Evolutionary conservation across 2,113 vertebrate species (phyloP).

Genomic region (Genyomyrus donnyi): DNA sequence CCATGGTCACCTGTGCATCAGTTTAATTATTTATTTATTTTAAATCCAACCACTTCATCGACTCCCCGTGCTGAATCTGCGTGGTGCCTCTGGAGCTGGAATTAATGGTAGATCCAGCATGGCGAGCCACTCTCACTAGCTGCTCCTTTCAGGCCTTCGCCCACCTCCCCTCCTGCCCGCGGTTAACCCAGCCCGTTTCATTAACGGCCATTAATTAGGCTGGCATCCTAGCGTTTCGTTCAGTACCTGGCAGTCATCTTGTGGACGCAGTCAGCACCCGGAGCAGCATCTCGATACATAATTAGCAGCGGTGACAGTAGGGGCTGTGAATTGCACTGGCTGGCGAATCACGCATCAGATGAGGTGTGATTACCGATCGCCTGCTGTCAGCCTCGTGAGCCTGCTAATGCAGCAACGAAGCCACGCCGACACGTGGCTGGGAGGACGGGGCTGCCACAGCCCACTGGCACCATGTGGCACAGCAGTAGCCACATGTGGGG

Average conservation of each 20-base stretch:
- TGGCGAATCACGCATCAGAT: neutral
- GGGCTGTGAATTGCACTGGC: slow-evolving; percentile 1
- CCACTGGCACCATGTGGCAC: neutral
- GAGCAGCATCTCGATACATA: slow-evolving; percentile 3
- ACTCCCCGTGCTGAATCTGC: neutral
- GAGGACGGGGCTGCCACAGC: neutral
- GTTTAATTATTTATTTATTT: neutral
- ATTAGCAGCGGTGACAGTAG: slow-evolving; percentile 1
- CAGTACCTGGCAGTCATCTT: neutral
- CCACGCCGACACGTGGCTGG: neutral
- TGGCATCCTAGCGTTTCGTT: neutral
- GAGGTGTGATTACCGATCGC: neutral
- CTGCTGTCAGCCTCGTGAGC: neutral
- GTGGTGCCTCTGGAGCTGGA: neutral
- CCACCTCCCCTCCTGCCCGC: neutral
- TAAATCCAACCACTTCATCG: neutral
- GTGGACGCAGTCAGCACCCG: neutral
- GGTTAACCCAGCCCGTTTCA: neutral
- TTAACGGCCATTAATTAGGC: neutral
- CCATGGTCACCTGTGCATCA: neutral
- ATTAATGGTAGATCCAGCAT: neutral
- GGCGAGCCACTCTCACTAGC: neutral
- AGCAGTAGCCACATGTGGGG: neutral
- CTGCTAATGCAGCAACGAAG: neutral
- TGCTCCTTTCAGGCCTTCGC: neutral